These are phyloP conservation scores for Aleadryas rufinucha DNA, from an alignment of 2,113 vertebrate genomes.

Conservation along the genomic window DNA sequence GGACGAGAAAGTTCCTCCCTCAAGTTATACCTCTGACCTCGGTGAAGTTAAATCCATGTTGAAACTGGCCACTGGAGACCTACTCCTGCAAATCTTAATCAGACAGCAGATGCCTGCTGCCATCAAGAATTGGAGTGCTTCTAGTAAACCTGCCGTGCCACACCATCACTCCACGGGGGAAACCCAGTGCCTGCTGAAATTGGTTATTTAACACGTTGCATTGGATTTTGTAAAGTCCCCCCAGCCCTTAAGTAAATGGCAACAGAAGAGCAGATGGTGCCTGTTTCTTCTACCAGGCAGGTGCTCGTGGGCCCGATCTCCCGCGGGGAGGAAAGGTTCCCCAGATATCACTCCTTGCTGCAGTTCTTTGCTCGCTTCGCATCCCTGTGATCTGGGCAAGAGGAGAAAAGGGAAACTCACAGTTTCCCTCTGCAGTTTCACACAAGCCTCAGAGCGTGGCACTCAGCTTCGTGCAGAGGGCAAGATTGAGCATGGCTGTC, in stretches of 20 bases:
- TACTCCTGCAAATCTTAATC: constrained; percentile 29
- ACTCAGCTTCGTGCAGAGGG: background rate
- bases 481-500: background rate
- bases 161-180: background rate
- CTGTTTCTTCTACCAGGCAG: background rate
- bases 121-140: background rate
- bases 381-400: background rate
- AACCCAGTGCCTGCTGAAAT: background rate
- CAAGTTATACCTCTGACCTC: constrained; percentile 32
- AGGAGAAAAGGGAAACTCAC: background rate
- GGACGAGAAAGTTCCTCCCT: background rate
- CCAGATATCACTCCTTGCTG: background rate
- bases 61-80: constrained; percentile 28
- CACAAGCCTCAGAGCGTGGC: rapidly evolving
- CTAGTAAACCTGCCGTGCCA: background rate
- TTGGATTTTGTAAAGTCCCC: background rate
- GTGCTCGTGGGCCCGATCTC: background rate
- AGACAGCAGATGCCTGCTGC: constrained; percentile 22
- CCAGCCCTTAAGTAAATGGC: background rate
- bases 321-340: background rate
- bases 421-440: background rate
- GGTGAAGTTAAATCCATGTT: constrained; percentile 18
- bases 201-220: background rate
- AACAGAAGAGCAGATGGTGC: background rate
- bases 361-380: background rate